Evolutionary conservation across 2,797 vertebrate species (phyloP).

Genomic region (Pygocentrus nattereri): DNA sequence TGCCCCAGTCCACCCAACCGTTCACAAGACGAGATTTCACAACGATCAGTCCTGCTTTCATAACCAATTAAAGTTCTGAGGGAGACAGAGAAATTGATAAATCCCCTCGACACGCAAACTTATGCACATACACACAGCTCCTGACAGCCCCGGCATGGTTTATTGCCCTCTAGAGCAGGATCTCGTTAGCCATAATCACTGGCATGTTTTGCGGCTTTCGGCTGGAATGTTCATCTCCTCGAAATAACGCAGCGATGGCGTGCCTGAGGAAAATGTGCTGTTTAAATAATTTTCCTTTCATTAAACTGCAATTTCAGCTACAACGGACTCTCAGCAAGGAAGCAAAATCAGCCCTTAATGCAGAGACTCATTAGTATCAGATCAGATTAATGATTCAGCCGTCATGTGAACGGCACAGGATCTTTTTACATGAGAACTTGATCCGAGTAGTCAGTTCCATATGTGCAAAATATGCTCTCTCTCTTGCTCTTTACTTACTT

Average conservation of each 20-base stretch:
- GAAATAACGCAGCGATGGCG: constrained; percentile 58
- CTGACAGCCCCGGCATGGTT: constrained; percentile 19
- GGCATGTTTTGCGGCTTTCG: constrained; percentile 60
- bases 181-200: constrained; percentile 55
- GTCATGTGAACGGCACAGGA: not conserved
- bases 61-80: not conserved
- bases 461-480: not conserved
- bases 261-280: constrained; percentile 52
- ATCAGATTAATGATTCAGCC: not conserved
- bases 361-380: not conserved
- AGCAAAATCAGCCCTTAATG: not conserved
- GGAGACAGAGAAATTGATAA: constrained; percentile 14
- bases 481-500: not conserved
- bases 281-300: constrained; percentile 62
- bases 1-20: not conserved
- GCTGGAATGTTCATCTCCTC: constrained; percentile 63
- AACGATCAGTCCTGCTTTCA: constrained; percentile 6
- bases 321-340: constrained; percentile 26
- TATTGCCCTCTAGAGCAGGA: constrained; percentile 6
- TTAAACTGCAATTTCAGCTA: constrained; percentile 57
- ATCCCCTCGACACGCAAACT: constrained; percentile 16
- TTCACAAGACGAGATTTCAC: constrained; percentile 3
- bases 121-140: constrained; percentile 44
- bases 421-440: not conserved
- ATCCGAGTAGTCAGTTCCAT: not conserved